These are phyloP conservation scores for Galaxea fascicularis DNA, from an alignment of 92 coral and sea anemone genomes.

Conservation along the genomic window DNA sequence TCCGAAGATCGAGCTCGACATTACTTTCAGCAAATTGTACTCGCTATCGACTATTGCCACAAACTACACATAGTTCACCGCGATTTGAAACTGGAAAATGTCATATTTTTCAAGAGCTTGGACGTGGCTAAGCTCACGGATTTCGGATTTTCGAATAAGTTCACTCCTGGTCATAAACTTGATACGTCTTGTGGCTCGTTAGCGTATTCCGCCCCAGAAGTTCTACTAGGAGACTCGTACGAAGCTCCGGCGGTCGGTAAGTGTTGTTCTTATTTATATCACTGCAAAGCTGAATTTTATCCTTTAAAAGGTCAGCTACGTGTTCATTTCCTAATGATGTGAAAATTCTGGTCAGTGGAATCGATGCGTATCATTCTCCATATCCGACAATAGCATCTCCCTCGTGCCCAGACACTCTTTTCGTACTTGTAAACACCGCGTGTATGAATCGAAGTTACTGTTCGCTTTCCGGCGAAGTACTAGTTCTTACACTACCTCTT, in stretches of 20 bases:
- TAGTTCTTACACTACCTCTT: neutral
- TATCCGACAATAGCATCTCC: no score
- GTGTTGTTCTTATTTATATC: conserved; percentile 40
- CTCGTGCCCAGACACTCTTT: no score
- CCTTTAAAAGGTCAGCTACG: neutral
- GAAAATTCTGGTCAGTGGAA: neutral
- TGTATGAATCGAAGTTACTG: neutral
- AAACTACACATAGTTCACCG: conserved; percentile 96
- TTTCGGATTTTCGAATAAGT: conserved; percentile 97
- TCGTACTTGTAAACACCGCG: no score
- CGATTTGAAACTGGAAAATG: conserved; percentile 99
- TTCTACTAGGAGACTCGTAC: conserved; percentile 96
- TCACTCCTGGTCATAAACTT: conserved; percentile 94
- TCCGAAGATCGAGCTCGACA: conserved; percentile 95
- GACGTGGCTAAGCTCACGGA: conserved; percentile 99
- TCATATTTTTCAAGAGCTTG: conserved; percentile 92
- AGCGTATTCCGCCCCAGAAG: conserved; percentile 99
- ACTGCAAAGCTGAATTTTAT: neutral
- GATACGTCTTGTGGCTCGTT: conserved; percentile 98
- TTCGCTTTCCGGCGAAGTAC: neutral
- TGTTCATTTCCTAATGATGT: conserved; percentile 23
- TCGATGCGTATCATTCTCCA: neutral
- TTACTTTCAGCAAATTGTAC: conserved; percentile 97
- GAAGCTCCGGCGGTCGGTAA: conserved; percentile 99
- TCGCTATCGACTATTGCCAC: conserved; percentile 99